Conservation (phyloP, 1,140 invertebrate genomes). For the Mylabris phalerata region DNA sequence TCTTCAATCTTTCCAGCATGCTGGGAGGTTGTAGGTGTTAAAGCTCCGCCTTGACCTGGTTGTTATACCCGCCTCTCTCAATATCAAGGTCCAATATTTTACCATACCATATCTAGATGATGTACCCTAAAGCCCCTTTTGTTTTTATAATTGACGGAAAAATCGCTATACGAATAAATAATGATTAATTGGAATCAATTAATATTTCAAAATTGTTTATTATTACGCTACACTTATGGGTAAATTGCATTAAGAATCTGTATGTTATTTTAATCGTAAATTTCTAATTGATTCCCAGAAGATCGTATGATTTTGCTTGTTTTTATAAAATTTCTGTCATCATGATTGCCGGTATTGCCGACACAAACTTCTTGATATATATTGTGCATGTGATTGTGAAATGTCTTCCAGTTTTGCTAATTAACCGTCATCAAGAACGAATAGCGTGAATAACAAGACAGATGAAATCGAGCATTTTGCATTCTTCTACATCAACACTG, state of each 20-base stretch:
- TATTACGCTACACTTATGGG: not conserved
- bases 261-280: not conserved
- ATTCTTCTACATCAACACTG: not conserved
- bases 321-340: too few species aligned
- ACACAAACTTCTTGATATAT: too few species aligned
- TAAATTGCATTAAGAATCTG: not conserved
- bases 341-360: too few species aligned
- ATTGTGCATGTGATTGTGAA: not conserved
- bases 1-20: not conserved
- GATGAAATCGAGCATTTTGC: too few species aligned
- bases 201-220: not conserved
- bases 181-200: not conserved
- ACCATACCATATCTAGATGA: not conserved
- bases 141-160: too few species aligned
- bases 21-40: not conserved
- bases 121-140: not conserved
- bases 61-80: not conserved
- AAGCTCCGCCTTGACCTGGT: not conserved
- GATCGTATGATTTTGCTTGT: too few species aligned
- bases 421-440: slow-evolving; percentile 1
- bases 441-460: slow-evolving; percentile 2
- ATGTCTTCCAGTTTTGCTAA: slow-evolving; percentile 7
- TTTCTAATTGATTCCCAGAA: too few species aligned
- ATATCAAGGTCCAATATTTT: not conserved
- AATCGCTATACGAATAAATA: too few species aligned